Evolutionary conservation across 2,113 vertebrate species (phyloP).

Genomic region (Oncorhynchus tshawytscha): DNA sequence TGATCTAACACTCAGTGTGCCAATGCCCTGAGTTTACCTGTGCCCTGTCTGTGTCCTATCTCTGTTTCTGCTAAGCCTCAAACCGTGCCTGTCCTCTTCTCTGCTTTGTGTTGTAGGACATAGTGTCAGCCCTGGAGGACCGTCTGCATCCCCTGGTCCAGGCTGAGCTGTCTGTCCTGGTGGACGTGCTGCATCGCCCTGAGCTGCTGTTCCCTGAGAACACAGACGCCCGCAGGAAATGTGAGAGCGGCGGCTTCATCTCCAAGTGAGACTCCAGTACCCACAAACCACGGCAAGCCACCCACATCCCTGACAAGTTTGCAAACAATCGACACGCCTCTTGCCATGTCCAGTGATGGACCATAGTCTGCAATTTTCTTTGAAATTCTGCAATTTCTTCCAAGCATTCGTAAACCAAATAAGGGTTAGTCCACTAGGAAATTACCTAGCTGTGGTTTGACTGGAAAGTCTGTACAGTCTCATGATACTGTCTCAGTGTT

Average conservation of each 20-base stretch:
- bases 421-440: too few species aligned
- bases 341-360: too few species aligned
- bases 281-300: background rate
- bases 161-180: slow-evolving; percentile 94
- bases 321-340: background rate
- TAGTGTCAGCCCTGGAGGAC: slow-evolving; percentile 93
- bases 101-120: slow-evolving; percentile 78
- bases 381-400: too few species aligned
- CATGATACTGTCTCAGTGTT: too few species aligned
- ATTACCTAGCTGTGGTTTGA: too few species aligned
- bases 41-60: background rate
- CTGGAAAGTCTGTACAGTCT: too few species aligned
- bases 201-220: slow-evolving; percentile 97
- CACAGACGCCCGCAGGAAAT: slow-evolving; percentile 92
- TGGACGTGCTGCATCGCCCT: slow-evolving; percentile 94
- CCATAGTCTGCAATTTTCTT: too few species aligned
- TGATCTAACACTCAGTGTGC: background rate
- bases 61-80: background rate
- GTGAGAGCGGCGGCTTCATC: slow-evolving; percentile 97
- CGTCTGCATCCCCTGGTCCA: slow-evolving; percentile 92
- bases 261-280: slow-evolving; percentile 84
- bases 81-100: background rate
- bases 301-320: background rate
- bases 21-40: too few species aligned
- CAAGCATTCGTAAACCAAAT: too few species aligned